Base-by-base conservation (phyloP, 2,888 invertebrate genomes). In the Vesta saturnalis region DNA sequence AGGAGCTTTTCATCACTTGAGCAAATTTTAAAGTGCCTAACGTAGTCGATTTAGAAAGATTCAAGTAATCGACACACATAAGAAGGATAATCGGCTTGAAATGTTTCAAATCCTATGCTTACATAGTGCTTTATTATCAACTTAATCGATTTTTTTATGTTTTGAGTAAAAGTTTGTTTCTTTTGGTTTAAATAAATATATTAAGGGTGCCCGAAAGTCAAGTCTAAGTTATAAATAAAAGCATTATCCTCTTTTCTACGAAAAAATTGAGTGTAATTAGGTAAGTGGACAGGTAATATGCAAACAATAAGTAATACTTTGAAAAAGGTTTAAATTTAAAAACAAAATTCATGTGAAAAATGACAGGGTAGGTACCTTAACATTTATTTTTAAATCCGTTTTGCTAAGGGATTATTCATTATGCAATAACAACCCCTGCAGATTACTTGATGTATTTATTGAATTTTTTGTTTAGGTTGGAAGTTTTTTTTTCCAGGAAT, bases 41-140 rank as follows among this genome's bases (percentile, higher is more conserved):
- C 56, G 73, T 73, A 68, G 67, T 70, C 63, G 64, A 62, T 60
- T 61, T 75, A 77, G 77, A 75, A 73, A 77, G 77, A 74, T 77
- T 77, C 72, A 64, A 73, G 75, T 77, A 77, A 78, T 77, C 77
- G 77, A 76, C 72, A 73, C 68, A 74, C 72, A 75, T 78, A 77
- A 77, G 78, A 74, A 72, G 78, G 77, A 77, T 78, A 77, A 78
- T 77, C 77, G 72, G 70, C 72, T 73, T 65, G 70, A 69, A 71
- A 67, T 73, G 69, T 65, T 62, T 59, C 70, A 68, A 70, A 69
- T 70, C 72, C 69, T 10, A 67, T 71, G 57, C 71, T 71, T 64
- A 64, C 73, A 73, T 70, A 69, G 61, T 62, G 66, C 66, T 71
- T 73, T 73, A 75, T 76, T 77, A 76, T 77, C 75, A 76, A 74